A percentile compares a stretch with the other conserved stretches of the same genome.
Evolutionary conservation across 2,797 vertebrate genomes (phyloP).

Genomic region (Austrolebias charrua): DNA sequence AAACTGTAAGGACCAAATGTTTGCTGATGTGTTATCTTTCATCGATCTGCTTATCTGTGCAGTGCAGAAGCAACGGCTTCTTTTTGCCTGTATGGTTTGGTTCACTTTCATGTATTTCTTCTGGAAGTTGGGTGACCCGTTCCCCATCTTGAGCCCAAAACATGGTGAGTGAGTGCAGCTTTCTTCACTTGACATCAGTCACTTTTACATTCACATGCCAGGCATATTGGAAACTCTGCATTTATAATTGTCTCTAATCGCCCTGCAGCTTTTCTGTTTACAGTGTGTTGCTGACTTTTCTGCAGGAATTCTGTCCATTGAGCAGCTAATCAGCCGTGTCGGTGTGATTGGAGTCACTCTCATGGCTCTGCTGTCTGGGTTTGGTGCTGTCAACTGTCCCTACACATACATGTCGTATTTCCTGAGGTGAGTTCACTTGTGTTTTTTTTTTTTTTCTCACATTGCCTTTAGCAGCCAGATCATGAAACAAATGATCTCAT

Average conservation of each 20-base stretch:
- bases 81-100: conserved; percentile 95
- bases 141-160: conserved; percentile 98
- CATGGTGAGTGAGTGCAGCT: conserved; percentile 82
- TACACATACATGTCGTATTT: conserved; percentile 99
- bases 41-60: conserved; percentile 15
- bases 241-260: background rate
- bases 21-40: background rate
- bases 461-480: background rate
- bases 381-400: conserved; percentile 98
- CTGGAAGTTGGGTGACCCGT: conserved; percentile 97
- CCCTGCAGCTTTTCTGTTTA: background rate
- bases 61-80: conserved; percentile 93
- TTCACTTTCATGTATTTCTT: conserved; percentile 99
- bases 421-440: conserved; percentile 82
- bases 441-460: background rate
- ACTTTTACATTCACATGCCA: background rate
- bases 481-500: background rate
- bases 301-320: conserved; percentile 95
- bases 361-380: conserved; percentile 97
- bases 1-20: background rate
- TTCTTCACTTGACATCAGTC: background rate
- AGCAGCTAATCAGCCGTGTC: conserved; percentile 97
- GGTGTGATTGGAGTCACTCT: conserved; percentile 98
- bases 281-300: conserved; percentile 16
- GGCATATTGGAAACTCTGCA: background rate